Conservation (phyloP, 2,113 vertebrate species). For the Ptilonorhynchus violaceus region DNA sequence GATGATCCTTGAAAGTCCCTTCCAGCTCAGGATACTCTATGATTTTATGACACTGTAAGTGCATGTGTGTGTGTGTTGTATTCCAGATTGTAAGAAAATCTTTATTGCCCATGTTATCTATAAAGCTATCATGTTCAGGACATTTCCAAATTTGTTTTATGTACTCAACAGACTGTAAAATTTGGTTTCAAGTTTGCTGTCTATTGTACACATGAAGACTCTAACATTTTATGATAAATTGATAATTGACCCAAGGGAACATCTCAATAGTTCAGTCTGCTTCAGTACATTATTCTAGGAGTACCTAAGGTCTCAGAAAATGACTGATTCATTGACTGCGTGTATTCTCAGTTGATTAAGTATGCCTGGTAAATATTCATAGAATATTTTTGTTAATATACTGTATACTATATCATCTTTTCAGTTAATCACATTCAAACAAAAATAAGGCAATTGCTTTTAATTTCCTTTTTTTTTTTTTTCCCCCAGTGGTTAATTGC, state of each 20-base stretch:
- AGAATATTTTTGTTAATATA: constrained; percentile 26
- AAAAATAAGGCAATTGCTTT: constrained; percentile 43
- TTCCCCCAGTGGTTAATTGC: not conserved
- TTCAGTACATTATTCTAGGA: constrained; percentile 26
- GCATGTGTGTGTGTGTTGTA: not conserved
- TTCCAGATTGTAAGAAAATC: not conserved
- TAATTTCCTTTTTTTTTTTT: not conserved
- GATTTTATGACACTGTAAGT: not conserved
- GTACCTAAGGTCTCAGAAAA: constrained; percentile 26
- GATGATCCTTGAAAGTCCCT: not conserved
- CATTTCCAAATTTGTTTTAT: not conserved
- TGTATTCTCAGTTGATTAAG: constrained; percentile 17
- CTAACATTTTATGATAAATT: constrained; percentile 21
- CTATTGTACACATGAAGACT: not conserved
- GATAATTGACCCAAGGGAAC: constrained; percentile 30
- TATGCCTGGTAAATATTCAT: constrained; percentile 51
- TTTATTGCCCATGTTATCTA: not conserved
- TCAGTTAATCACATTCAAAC: constrained; percentile 32
- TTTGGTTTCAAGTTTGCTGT: not conserved
- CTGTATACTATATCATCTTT: not conserved
- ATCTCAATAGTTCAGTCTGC: not conserved
- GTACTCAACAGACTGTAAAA: not conserved
- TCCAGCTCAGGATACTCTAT: not conserved
- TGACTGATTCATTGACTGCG: not conserved
- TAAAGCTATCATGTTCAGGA: not conserved